Evolutionary conservation across 92 coral and sea anemone species (phyloP).

Genomic region (Bergia sp.): DNA sequence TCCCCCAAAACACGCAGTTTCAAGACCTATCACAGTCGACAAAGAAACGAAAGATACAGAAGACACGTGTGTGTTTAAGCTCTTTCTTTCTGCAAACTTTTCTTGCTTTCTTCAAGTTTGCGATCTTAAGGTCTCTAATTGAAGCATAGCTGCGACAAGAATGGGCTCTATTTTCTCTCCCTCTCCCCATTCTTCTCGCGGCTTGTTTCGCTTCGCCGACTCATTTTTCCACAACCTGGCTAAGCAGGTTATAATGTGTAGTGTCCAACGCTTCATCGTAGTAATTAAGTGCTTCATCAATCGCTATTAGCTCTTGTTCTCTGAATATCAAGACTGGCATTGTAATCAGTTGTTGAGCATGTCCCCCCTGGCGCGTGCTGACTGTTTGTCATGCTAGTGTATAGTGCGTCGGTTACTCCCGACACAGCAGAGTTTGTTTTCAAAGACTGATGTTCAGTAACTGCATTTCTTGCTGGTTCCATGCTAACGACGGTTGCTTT

Average conservation of each 20-base stretch:
- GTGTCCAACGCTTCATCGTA: background rate
- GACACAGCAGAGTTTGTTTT: background rate
- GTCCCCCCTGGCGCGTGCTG: background rate
- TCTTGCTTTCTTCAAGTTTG: no score
- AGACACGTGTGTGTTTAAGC: no score
- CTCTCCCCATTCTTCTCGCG: no score
- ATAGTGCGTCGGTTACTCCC: background rate
- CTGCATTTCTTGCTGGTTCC: background rate
- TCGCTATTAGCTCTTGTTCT: background rate
- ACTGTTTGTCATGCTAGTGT: background rate
- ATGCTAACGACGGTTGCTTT: background rate
- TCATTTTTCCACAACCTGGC: background rate
- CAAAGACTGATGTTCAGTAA: slow-evolving; percentile 6
- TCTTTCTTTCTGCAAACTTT: no score
- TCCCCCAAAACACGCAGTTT: no score
- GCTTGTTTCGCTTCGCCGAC: no score
- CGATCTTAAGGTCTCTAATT: no score
- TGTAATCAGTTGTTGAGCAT: background rate
- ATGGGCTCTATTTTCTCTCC: no score
- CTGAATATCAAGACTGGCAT: background rate
- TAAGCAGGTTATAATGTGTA: background rate
- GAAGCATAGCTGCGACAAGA: no score
- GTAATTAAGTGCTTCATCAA: background rate
- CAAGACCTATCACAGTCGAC: no score
- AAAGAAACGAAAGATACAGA: no score